A percentile compares a stretch with the other conserved stretches of the same genome.
These are phyloP conservation scores for Catharus minimus DNA, from an alignment of 2,113 vertebrate genomes.

Conservation along the genomic window DNA sequence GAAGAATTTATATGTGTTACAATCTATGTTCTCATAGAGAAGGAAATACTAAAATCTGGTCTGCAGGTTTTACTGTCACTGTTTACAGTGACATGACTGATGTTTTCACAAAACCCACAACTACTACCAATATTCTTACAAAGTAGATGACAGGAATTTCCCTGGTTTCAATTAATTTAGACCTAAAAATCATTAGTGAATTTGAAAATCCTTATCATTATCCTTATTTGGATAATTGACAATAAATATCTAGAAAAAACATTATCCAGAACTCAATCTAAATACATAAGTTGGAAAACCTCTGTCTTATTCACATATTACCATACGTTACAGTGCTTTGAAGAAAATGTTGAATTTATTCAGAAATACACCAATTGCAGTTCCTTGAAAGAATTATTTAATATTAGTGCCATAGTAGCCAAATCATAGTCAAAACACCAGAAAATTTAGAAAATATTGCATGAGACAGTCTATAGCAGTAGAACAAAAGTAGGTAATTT, in stretches of 20 bases:
- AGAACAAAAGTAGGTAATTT: not conserved
- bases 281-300: rapidly evolving
- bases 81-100: not conserved
- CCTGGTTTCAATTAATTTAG: not conserved
- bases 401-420: not conserved
- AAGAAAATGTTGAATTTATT: not conserved
- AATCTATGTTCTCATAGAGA: not conserved
- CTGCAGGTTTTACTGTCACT: not conserved
- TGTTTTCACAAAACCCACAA: not conserved
- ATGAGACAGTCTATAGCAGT: not conserved
- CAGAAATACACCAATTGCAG: not conserved
- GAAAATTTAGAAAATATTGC: not conserved
- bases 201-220: not conserved
- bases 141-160: not conserved
- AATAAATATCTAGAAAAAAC: not conserved
- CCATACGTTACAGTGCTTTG: not conserved
- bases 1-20: not conserved
- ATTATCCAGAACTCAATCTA: not conserved
- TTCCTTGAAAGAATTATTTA: not conserved
- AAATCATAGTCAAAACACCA: not conserved
- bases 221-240: not conserved
- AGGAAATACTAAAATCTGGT: not conserved
- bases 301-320: not conserved
- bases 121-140: not conserved
- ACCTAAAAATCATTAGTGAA: not conserved